Conservation (phyloP, 2,797 vertebrate genomes). For the Vireo griseus region DNA sequence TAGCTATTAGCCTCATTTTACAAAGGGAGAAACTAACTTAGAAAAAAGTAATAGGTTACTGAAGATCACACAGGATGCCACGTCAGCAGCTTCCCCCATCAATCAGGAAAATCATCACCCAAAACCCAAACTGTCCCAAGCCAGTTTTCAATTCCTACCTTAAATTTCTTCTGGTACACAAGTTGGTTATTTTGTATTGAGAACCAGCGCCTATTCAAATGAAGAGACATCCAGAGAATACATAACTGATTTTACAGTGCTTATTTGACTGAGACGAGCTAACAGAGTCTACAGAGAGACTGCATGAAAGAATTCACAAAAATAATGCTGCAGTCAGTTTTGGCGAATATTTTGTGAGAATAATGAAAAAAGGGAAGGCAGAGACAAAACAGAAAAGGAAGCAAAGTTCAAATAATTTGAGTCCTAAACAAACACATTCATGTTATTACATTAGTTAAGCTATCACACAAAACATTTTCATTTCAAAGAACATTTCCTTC, state of each 20-base stretch:
- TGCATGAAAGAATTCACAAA: background rate
- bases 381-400: constrained; percentile 19
- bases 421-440: constrained; percentile 3
- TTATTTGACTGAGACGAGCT: background rate
- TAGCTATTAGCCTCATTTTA: background rate
- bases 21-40: background rate
- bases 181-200: constrained; percentile 99
- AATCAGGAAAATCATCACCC: background rate
- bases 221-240: constrained; percentile 44
- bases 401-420: constrained; percentile 7
- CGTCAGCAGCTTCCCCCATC: background rate
- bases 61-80: background rate
- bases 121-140: background rate
- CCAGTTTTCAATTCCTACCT: constrained; percentile 77
- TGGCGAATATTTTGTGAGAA: background rate
- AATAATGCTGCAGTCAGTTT: background rate
- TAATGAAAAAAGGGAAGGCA: background rate
- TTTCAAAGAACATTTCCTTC: background rate
- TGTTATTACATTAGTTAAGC: constrained; percentile 44
- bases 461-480: background rate
- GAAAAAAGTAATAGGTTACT: background rate
- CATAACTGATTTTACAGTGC: background rate
- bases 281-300: constrained; percentile 5
- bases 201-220: constrained; percentile 93
- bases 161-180: constrained; percentile 99